Percentiles rank a stretch among this genome's conserved stretches.
Evolutionary conservation across 92 coral and sea anemone species (phyloP).

Genomic region (Phymanthus crucifer): DNA sequence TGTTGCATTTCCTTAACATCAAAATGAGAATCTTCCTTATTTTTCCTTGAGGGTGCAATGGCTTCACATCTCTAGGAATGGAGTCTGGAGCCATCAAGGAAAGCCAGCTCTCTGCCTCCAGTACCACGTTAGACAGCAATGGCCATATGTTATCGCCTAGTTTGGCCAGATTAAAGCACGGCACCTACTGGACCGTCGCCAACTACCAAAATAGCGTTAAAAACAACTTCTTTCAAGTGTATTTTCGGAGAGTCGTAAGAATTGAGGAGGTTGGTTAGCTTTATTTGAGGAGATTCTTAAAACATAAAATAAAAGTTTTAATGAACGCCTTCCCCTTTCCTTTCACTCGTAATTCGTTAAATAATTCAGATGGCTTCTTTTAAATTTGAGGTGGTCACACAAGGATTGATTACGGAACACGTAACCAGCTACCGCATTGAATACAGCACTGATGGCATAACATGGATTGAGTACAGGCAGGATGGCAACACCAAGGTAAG

Average conservation of each 20-base stretch:
- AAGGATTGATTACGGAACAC: not conserved
- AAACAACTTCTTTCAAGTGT: not conserved
- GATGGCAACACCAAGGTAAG: not conserved
- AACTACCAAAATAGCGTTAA: not conserved
- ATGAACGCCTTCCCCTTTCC: no score
- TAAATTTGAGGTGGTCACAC: not conserved
- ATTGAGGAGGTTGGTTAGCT: constrained; percentile 8
- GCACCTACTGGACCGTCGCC: not conserved
- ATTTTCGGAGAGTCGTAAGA: not conserved
- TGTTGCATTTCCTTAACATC: not conserved
- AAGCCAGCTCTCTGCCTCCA: constrained; percentile 43
- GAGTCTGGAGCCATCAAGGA: constrained; percentile 41
- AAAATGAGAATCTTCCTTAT: not conserved
- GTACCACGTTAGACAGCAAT: not conserved
- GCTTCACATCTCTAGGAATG: constrained; percentile 43
- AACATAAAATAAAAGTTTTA: no score
- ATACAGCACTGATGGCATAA: not conserved
- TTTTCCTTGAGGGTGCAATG: not conserved
- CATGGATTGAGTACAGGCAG: not conserved
- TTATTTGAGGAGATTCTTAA: no score
- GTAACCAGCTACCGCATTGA: constrained; percentile 2
- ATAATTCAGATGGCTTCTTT: not conserved
- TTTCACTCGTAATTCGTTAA: no score
- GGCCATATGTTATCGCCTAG: not conserved
- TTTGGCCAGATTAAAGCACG: not conserved